These are phyloP conservation scores for Brachionus asplanchnoidis DNA, from an alignment of 1,140 invertebrate genomes.

Conservation along the genomic window DNA sequence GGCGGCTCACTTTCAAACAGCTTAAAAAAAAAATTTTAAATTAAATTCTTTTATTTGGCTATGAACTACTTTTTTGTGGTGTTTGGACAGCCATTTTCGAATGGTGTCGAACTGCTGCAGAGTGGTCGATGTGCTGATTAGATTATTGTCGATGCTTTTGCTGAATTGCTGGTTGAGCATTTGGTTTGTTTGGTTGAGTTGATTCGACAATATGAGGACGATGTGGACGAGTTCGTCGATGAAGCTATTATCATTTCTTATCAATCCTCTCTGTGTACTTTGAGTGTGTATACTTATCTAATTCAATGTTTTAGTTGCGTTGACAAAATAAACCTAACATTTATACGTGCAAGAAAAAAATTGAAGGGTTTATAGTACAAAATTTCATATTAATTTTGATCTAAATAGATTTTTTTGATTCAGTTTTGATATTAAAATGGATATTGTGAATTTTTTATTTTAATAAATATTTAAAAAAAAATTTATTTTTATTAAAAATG, in stretches of 20 bases:
- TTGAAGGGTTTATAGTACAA: background rate
- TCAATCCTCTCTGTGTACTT: background rate
- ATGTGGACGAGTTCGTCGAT: background rate
- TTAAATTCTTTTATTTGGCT: no score
- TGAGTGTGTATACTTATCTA: background rate
- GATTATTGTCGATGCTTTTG: background rate
- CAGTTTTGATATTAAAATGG: no score
- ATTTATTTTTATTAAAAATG: no score
- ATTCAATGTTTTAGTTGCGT: background rate
- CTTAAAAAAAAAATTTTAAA: background rate
- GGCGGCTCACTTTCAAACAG: constrained; percentile 26
- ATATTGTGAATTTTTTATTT: no score
- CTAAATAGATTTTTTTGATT: no score
- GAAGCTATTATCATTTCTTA: constrained; percentile 11
- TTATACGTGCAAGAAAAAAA: background rate
- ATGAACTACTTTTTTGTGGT: constrained; percentile 18
- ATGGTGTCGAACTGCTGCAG: constrained; percentile 26
- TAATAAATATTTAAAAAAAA: no score
- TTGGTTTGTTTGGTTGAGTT: constrained; percentile 7
- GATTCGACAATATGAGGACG: background rate
- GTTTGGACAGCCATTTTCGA: constrained; percentile 29
- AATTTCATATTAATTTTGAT: background rate
- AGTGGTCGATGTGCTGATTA: constrained; percentile 1
- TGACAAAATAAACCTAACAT: background rate
- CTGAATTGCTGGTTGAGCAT: background rate